Base-by-base conservation (phyloP, 2,888 invertebrate species). In the Stenolophus ochropezus region DNA sequence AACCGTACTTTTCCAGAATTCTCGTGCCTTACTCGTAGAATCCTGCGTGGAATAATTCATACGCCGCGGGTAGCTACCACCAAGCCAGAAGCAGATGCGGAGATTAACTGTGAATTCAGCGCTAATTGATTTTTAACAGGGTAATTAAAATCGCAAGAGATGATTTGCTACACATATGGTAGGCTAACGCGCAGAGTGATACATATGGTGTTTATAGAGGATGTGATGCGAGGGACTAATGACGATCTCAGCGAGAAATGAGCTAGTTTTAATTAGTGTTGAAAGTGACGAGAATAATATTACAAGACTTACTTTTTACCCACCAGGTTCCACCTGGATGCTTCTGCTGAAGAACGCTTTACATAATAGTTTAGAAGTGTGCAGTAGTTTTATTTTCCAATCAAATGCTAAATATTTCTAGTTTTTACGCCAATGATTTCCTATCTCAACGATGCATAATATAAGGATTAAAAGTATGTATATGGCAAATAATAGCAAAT, bases 141-240 rank as follows among this genome's bases (percentile, higher is more conserved):
- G n/a, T 69, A 78, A 78, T 78, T 78, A 69, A 69, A 78, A 78
- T 78, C 25, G 51, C 69, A 23, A n/a, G 16, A 16, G 78, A 78
- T 69, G 69, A 78, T 78, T 78, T 65, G 69, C 58, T 51, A 27
- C 78, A 27, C 78, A 78, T 69, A 78, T 69, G 61, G 78, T 23
- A 25, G 11, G 51, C 18, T 65, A 58, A 58, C 77, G 61, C 42
- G 61, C 23, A 21, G 14, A 75, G 56, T 75, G 75, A 75, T 75
- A 75, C 75, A 75, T 75, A 75, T 75, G 75, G 75, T 56, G 56
- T 75, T 49, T 75, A 75, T 56, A 14, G 75, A 16, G 75, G 75
- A 75, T 56, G 56, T 75, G 75, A 75, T 51, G 23, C 20, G 53
- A 27, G 33, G 33, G 75, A 33, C 11, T 47, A 75, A 75, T 75